Evolutionary conservation across 2,113 vertebrate genomes (phyloP).

Genomic region (Mormyrus lacerda): DNA sequence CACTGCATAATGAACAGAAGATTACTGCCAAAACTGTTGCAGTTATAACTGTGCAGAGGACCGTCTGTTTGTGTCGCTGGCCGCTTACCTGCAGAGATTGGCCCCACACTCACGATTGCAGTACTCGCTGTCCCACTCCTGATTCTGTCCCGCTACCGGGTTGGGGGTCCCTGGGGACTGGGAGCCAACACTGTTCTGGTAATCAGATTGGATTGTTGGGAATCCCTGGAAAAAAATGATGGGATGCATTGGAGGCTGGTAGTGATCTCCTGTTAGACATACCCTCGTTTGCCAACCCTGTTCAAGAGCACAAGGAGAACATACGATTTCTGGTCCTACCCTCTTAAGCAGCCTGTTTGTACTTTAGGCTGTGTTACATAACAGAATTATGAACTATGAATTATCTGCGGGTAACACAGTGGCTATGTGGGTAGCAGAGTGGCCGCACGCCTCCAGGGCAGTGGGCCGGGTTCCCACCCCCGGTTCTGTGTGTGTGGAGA

Average conservation of each 20-base stretch:
- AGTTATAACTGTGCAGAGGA: not conserved
- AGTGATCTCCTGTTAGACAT: not conserved
- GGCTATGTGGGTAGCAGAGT: not conserved
- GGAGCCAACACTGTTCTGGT: slow-evolving; percentile 80
- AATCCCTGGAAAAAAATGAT: slow-evolving; percentile 67
- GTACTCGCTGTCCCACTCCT: slow-evolving; percentile 92
- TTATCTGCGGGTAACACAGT: not conserved
- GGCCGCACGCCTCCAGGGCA: not conserved
- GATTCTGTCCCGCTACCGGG: slow-evolving; percentile 64
- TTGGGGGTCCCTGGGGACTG: slow-evolving; percentile 84
- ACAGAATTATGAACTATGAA: not conserved
- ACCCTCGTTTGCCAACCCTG: too few species aligned
- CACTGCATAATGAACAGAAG: not conserved
- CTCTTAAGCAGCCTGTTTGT: not conserved
- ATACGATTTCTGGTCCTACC: not conserved
- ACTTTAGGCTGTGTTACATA: not conserved
- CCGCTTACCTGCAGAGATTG: slow-evolving; percentile 83
- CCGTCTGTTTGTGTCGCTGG: not conserved
- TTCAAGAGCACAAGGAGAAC: not conserved
- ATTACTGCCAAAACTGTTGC: not conserved
- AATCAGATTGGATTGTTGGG: slow-evolving; percentile 86
- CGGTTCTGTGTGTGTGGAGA: not conserved
- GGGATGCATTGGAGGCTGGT: not conserved
- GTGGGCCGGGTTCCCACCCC: not conserved
- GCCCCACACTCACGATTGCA: slow-evolving; percentile 89